Conservation (phyloP, 2,113 vertebrate species). For the Pachyramphus minor region DNA sequence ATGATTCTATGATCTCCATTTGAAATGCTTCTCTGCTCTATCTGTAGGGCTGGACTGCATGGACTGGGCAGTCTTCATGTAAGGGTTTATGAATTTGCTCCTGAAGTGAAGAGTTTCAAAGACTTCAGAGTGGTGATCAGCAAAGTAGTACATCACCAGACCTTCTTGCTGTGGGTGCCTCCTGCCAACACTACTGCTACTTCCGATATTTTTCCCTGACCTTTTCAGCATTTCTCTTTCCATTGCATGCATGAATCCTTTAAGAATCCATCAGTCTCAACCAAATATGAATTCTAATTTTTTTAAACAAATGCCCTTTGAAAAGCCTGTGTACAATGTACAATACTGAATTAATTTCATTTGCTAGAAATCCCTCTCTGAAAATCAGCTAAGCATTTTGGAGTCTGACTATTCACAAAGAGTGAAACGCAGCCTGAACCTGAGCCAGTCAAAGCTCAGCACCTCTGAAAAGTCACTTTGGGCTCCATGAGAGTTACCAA, state of each 20-base stretch:
- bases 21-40: not conserved
- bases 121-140: not conserved
- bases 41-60: not conserved
- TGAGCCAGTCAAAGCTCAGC: not conserved
- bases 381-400: not conserved
- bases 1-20: not conserved
- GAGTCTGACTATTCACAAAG: not conserved
- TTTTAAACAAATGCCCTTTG: not conserved
- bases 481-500: not conserved
- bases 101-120: not conserved
- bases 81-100: not conserved
- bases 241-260: not conserved
- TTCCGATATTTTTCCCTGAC: not conserved
- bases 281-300: not conserved
- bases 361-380: not conserved
- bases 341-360: not conserved
- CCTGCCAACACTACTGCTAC: not conserved
- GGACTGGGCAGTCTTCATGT: not conserved
- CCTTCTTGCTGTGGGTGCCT: not conserved
- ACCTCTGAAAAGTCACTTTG: not conserved
- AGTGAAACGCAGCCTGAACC: not conserved
- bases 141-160: not conserved
- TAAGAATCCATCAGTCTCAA: not conserved
- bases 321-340: not conserved
- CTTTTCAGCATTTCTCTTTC: not conserved